Base-by-base conservation (phyloP, 1,140 invertebrate genomes). In the Drosophila subobscura region DNA sequence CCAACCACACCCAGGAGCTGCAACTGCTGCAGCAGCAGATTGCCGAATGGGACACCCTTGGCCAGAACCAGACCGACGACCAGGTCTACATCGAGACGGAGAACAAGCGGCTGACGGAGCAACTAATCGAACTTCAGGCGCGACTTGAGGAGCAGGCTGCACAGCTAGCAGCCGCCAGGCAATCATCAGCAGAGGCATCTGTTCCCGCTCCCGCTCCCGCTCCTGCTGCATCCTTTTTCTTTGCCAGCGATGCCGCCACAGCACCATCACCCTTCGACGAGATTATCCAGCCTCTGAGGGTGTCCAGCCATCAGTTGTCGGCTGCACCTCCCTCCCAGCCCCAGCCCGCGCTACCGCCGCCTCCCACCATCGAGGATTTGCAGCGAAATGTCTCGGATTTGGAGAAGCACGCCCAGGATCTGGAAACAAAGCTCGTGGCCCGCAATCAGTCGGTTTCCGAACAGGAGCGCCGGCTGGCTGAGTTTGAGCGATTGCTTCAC, bases 21-120 rank as follows among this genome's bases (percentile, higher is more conserved):
- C 75, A 88, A 14, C 72, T 75, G 0, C 59, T 92, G 5, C 77
- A 80, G 7, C 83, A 89, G 10, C 90, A 92, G 29, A 72, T 92
- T 3, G 68, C 91, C 23, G 81, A 91, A 14, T 64, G 92, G 33
- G 86, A 90, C 25, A 91, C 91, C 0, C 25, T 91, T 5, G 83
- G 91, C 0, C 91, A 92, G 54, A 91, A 91, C 45, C 90, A 92
- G 46, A 91, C 89, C 0, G 90, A 91, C 37, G 91, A 92, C 20
- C 89, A 91, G 63, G 88, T 91, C 0, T 90, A 85, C 47, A 81
- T 92, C 20, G 84, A 91, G 64, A 90, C 89, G 42, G 90, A 92
- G 70, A 91, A 92, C 64, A 91, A 88, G 22, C 79, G 90, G 6
- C 64, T 92, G 2, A 53, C 79, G 3, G 83, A 89, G 55, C 65